These are phyloP conservation scores for Ctena decussata DNA, from an alignment of 2,888 invertebrate genomes.

Conservation along the genomic window DNA sequence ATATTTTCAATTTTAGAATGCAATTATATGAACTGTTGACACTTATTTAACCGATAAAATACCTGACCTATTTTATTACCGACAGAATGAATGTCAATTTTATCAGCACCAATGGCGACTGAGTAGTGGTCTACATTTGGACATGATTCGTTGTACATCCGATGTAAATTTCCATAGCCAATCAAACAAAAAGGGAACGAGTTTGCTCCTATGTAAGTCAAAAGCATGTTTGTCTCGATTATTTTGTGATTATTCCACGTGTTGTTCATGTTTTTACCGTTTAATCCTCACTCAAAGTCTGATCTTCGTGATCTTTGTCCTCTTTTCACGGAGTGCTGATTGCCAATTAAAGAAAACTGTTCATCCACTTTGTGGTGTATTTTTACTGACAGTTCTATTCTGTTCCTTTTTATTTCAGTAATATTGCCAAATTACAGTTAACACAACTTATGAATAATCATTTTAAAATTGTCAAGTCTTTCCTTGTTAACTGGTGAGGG, in stretches of 20 bases:
- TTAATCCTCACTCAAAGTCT: background rate
- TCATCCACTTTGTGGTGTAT: too few species aligned
- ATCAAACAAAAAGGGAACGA: slow-evolving; percentile 91
- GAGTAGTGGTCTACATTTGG: slow-evolving; percentile 70
- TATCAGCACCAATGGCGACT: slow-evolving; percentile 81
- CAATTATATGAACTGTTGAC: too few species aligned
- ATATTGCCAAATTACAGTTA: too few species aligned
- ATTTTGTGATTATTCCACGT: background rate
- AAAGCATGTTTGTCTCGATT: slow-evolving; percentile 66
- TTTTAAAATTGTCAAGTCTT: too few species aligned
- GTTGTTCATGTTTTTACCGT: background rate
- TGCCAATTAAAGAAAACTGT: background rate
- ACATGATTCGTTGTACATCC: slow-evolving; percentile 92
- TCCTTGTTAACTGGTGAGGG: background rate
- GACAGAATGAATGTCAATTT: background rate
- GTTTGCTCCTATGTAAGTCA: slow-evolving; percentile 91
- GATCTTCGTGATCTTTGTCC: background rate
- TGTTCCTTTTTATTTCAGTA: too few species aligned
- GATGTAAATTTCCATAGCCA: slow-evolving; percentile 92
- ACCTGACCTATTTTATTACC: background rate
- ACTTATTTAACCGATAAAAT: too few species aligned
- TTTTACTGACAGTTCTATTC: too few species aligned
- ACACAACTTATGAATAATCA: too few species aligned
- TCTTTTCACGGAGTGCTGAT: too few species aligned
- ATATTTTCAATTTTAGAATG: too few species aligned